phyloP scores from a whole-genome alignment of 2,113 vertebrate species.

The Spilogale gracilis region DNA sequence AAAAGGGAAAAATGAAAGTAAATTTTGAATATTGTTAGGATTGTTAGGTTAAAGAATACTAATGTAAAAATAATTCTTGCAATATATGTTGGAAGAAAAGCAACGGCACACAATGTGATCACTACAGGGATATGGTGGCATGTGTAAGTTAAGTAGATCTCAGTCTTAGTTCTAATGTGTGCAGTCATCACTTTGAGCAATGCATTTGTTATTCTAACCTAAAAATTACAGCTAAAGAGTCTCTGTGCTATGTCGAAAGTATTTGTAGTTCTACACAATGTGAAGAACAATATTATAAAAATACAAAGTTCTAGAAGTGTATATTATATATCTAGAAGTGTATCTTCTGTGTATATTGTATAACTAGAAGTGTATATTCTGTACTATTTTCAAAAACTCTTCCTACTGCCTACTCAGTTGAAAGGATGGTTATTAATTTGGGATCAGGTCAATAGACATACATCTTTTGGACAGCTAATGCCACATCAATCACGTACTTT shows the following conservation, averaged over 20 bases:
- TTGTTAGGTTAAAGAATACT: not conserved
- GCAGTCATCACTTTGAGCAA: not conserved
- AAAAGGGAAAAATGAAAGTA: not conserved
- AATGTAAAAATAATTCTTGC: conserved; percentile 37
- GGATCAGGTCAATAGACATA: not conserved
- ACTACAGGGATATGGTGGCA: not conserved
- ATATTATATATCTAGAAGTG: not conserved
- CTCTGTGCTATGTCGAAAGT: not conserved
- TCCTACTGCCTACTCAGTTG: rapidly evolving
- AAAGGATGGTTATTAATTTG: not conserved
- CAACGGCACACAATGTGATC: not conserved
- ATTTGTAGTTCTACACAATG: not conserved
- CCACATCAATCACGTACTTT: not conserved
- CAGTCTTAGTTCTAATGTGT: not conserved
- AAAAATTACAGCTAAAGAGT: not conserved
- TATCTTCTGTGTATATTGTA: not conserved
- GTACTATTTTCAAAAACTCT: not conserved
- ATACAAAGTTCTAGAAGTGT: not conserved
- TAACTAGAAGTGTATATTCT: not conserved
- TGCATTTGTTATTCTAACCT: not conserved
- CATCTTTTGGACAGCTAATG: not conserved
- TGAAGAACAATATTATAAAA: not conserved
- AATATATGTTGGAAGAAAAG: not conserved
- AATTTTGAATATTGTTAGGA: not conserved
- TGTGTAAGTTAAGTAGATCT: too few relatives aligned